Percentiles rank a stretch among this genome's conserved stretches.
Evolutionary conservation across 2,113 vertebrate species (phyloP).

Genomic region (Jaculus jaculus): DNA sequence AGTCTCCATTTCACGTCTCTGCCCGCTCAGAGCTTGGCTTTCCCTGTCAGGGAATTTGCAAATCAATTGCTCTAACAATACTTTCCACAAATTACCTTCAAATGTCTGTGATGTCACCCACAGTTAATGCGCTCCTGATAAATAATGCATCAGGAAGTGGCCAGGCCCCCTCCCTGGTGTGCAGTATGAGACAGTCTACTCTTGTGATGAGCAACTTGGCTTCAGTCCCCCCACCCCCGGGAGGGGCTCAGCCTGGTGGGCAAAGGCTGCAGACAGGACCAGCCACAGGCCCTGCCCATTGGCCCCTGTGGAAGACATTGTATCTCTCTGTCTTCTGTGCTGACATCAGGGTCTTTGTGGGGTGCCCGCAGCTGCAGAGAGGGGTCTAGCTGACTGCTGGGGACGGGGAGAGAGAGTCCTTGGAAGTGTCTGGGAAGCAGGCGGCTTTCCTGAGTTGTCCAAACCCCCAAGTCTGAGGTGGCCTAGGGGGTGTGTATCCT

Average conservation of each 20-base stretch:
- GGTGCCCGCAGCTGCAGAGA: background rate
- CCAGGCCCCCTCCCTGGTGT: conserved; percentile 14
- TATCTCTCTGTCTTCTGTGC: conserved; percentile 11
- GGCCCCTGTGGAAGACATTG: background rate
- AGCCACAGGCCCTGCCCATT: background rate
- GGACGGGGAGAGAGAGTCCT: background rate
- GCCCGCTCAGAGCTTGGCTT: conserved; percentile 73
- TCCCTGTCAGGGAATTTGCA: conserved; percentile 75
- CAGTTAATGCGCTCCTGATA: conserved; percentile 77
- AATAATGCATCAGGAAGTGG: conserved; percentile 81
- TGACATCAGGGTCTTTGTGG: background rate
- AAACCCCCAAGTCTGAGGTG: background rate
- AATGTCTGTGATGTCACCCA: conserved; percentile 79
- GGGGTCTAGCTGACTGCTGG: background rate
- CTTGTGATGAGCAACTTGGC: background rate
- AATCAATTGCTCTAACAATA: conserved; percentile 79
- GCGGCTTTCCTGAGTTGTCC: background rate
- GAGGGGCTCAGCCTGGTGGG: background rate
- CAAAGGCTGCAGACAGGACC: background rate
- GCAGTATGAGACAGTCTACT: background rate
- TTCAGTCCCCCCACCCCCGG: background rate
- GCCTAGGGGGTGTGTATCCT: background rate
- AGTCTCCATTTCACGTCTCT: conserved; percentile 67
- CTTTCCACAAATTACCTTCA: conserved; percentile 79
- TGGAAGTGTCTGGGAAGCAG: background rate